Conservation (phyloP, 92 coral and sea anemone species). For the Plumapathes pennacea region DNA sequence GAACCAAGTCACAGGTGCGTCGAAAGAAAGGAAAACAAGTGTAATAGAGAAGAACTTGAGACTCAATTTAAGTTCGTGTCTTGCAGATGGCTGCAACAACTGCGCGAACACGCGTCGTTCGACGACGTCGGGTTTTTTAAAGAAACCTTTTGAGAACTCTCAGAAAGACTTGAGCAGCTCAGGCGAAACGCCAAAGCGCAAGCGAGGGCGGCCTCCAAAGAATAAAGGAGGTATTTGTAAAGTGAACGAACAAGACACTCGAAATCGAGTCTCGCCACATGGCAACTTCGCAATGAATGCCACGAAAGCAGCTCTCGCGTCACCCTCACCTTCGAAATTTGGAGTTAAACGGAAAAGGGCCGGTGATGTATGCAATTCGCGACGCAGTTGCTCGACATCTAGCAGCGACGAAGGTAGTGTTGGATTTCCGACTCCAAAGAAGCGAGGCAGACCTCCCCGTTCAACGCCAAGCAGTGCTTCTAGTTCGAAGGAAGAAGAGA, state of each 20-base stretch:
- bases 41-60: no score
- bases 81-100: no score
- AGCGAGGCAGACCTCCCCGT: conserved; percentile 85
- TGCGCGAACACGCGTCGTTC: no score
- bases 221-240: no score
- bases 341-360: conserved; percentile 68
- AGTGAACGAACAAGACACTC: not conserved
- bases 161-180: conserved; percentile 44
- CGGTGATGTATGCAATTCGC: conserved; percentile 70
- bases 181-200: conserved; percentile 49
- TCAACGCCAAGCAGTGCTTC: conserved; percentile 48
- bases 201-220: conserved; percentile 73
- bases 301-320: conserved; percentile 98
- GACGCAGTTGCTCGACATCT: conserved; percentile 46
- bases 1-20: no score
- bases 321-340: conserved; percentile 82
- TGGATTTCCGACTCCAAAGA: conserved; percentile 57
- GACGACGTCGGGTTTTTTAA: conserved; percentile 35
- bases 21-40: no score
- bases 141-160: conserved; percentile 47
- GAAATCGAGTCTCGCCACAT: conserved; percentile 68
- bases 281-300: conserved; percentile 92
- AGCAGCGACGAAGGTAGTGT: conserved; percentile 77
- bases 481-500: conserved; percentile 60
- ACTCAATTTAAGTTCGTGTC: no score